These are phyloP conservation scores for Lasioglossum oenotherae DNA, from an alignment of 2,888 invertebrate species.

Conservation along the genomic window DNA sequence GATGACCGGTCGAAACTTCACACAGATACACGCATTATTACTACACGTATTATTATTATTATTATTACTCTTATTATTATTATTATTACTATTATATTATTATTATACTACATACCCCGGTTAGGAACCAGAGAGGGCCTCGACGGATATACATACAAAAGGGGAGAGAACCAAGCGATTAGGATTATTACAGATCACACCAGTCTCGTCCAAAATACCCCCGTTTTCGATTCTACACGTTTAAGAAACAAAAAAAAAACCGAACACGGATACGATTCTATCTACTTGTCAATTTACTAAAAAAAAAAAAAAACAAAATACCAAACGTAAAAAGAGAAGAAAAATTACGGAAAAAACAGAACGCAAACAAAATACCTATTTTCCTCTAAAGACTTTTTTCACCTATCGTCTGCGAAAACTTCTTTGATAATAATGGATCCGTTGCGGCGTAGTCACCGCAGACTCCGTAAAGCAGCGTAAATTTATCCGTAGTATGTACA, in stretches of 20 bases:
- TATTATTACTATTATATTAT: neutral
- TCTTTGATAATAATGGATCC: constrained; percentile 56
- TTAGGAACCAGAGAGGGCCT: constrained; percentile 29
- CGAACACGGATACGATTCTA: constrained; percentile 66
- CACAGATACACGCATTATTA: constrained; percentile 5
- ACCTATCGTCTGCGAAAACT: constrained; percentile 68
- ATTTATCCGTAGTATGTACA: constrained; percentile 62
- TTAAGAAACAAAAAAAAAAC: constrained; percentile 9
- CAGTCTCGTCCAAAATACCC: constrained; percentile 25
- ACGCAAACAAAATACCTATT: constrained; percentile 69
- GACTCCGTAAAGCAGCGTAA: constrained; percentile 58
- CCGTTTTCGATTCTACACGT: constrained; percentile 34
- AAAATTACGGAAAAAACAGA: constrained; percentile 7
- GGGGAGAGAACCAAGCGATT: neutral
- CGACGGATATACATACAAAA: neutral
- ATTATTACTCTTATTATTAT: neutral
- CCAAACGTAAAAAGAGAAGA: constrained; percentile 24
- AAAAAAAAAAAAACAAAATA: constrained; percentile 24
- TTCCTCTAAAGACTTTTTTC: constrained; percentile 82
- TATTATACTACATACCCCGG: constrained; percentile 15
- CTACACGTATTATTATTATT: neutral
- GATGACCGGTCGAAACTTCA: constrained; percentile 11
- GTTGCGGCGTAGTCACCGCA: constrained; percentile 55
- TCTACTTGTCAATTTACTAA: constrained; percentile 83
- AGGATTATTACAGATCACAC: neutral